Conservation (phyloP, 1,140 invertebrate genomes). For the Heliconius eleuchia region DNA sequence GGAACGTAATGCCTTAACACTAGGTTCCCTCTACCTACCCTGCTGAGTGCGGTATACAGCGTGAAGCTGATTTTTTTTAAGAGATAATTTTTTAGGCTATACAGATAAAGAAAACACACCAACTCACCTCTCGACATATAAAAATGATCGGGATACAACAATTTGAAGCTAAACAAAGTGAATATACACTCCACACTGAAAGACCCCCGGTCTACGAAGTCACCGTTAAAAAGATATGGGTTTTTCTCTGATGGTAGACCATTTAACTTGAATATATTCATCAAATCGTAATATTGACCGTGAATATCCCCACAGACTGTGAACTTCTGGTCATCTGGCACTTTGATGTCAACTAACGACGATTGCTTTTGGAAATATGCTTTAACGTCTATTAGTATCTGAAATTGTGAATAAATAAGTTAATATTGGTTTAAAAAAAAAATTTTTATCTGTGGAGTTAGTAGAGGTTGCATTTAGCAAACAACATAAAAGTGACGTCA, state of each 20-base stretch:
- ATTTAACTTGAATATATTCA: conserved; percentile 99
- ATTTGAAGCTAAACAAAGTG: conserved; percentile 97
- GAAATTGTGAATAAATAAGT: conserved; percentile 54
- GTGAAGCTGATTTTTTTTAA: no score
- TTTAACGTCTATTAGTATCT: conserved; percentile 97
- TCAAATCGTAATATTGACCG: conserved; percentile 98
- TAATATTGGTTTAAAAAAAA: no score
- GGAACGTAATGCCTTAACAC: no score
- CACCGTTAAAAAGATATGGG: conserved; percentile 99
- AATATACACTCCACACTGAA: conserved; percentile 99
- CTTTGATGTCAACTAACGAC: conserved; percentile 94
- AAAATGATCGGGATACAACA: conserved; percentile 98
- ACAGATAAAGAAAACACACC: no score
- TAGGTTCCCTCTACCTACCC: no score
- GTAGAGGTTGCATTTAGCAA: no score
- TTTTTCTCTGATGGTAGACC: conserved; percentile 96
- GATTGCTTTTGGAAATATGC: conserved; percentile 91
- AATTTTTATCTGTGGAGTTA: no score
- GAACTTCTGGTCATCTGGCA: conserved; percentile 95
- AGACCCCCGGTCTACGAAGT: conserved; percentile 99
- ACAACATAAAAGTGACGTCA: no score
- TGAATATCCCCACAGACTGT: conserved; percentile 99
- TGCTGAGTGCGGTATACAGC: no score
- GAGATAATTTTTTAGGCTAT: no score
- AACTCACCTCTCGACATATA: conserved; percentile 96